phyloP scores from a whole-genome alignment of 2,888 invertebrate species.

The Nymphalis urticae region DNA sequence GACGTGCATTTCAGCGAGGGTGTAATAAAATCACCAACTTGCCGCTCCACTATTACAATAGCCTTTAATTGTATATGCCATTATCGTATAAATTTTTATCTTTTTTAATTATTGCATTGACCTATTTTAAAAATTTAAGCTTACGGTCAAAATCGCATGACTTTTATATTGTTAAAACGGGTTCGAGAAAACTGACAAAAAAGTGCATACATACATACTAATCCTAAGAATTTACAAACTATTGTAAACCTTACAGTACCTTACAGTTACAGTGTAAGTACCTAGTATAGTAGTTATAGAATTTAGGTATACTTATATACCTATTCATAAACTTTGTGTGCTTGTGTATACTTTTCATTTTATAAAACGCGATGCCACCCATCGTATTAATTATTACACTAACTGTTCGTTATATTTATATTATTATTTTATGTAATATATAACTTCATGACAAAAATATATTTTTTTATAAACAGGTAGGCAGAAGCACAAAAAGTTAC shows the following conservation, averaged over 20 bases:
- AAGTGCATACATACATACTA: too few relatives aligned
- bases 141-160: not conserved
- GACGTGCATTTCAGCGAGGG: constrained; percentile 63
- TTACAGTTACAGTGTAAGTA: too few relatives aligned
- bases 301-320: not conserved
- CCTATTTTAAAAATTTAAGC: not conserved
- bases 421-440: too few relatives aligned
- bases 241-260: too few relatives aligned
- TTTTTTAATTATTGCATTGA: not conserved
- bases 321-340: not conserved
- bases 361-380: not conserved
- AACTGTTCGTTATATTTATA: too few relatives aligned
- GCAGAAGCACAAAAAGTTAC: too few relatives aligned
- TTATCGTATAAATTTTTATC: constrained; percentile 17
- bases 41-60: constrained; percentile 56
- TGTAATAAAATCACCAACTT: constrained; percentile 67
- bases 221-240: too few relatives aligned
- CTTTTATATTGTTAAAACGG: not conserved
- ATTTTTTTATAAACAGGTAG: too few relatives aligned
- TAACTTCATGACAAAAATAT: too few relatives aligned
- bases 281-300: too few relatives aligned
- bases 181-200: too few relatives aligned
- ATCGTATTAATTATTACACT: too few relatives aligned
- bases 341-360: not conserved
- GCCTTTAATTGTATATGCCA: constrained; percentile 55